These are phyloP conservation scores for Erethizon dorsatum DNA, from an alignment of 2,797 vertebrate species.

Conservation along the genomic window DNA sequence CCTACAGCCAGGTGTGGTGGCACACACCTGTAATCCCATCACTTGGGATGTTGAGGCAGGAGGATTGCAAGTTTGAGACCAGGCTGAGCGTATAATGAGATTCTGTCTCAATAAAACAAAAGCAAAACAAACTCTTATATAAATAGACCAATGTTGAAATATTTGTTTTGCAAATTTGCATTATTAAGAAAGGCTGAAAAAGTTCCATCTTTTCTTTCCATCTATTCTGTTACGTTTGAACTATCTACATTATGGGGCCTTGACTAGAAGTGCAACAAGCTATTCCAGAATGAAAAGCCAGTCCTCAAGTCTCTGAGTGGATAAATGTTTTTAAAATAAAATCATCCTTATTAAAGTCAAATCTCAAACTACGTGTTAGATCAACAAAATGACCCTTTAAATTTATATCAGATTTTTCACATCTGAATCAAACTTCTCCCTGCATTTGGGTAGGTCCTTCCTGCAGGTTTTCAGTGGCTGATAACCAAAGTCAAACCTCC, in stretches of 20 bases:
- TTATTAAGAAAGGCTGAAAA: not conserved
- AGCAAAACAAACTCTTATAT: not conserved
- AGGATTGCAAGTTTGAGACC: not conserved
- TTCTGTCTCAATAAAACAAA: not conserved
- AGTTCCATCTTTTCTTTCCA: not conserved
- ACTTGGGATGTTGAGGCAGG: not conserved
- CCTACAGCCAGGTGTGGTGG: not conserved
- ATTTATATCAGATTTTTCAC: conserved; percentile 20
- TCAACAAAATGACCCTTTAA: conserved; percentile 52
- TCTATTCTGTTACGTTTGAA: not conserved
- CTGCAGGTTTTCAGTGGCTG: conserved; percentile 38
- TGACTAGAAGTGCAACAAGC: not conserved
- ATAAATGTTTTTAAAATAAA: conserved; percentile 55
- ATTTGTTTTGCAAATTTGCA: conserved; percentile 21
- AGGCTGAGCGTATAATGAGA: not conserved
- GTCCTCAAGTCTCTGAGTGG: not conserved
- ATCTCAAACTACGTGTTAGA: conserved; percentile 11
- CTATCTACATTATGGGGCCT: not conserved
- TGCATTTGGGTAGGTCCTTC: not conserved
- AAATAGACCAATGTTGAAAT: conserved; percentile 9
- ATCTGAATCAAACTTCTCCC: conserved; percentile 30
- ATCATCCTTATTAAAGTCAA: conserved; percentile 44
- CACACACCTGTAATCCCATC: not conserved
- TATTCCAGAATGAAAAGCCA: conserved; percentile 48
- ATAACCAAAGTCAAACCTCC: conserved; percentile 22